A percentile compares a stretch with the other conserved stretches of the same genome.
phyloP scores from a whole-genome alignment of 2,888 invertebrate genomes.

The Tryphoninae sp. region DNA sequence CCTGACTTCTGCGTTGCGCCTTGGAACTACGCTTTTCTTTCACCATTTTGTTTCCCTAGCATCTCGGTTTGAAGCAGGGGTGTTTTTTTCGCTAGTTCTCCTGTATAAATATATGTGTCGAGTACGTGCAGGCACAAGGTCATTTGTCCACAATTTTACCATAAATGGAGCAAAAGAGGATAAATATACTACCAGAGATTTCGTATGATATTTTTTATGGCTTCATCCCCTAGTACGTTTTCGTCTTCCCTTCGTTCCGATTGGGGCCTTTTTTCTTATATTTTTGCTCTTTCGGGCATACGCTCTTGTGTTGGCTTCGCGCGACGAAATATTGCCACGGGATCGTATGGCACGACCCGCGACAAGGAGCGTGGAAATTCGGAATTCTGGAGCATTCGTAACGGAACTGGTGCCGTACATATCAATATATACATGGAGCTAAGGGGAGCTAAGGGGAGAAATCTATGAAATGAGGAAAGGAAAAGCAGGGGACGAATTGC shows the following conservation, averaged over 20 bases:
- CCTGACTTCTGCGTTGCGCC: slow-evolving; percentile 68
- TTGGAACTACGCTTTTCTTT: slow-evolving; percentile 50
- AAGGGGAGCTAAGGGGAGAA: slow-evolving; percentile 35
- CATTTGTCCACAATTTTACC: slow-evolving; percentile 79
- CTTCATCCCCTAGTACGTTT: slow-evolving; percentile 26
- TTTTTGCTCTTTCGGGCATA: slow-evolving; percentile 40
- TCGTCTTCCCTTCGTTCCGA: slow-evolving; percentile 6
- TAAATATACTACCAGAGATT: slow-evolving; percentile 69
- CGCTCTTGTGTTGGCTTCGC: slow-evolving; percentile 26
- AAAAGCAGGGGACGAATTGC: slow-evolving; percentile 28
- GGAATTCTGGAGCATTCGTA: slow-evolving; percentile 70
- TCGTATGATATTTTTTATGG: slow-evolving; percentile 54
- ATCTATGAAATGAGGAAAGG: slow-evolving; percentile 40
- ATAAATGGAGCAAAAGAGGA: slow-evolving; percentile 71
- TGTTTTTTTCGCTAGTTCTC: slow-evolving; percentile 57
- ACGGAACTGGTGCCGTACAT: slow-evolving; percentile 61
- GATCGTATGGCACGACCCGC: slow-evolving; percentile 74
- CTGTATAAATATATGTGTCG: not conserved
- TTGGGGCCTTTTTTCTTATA: slow-evolving; percentile 50
- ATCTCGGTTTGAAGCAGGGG: slow-evolving; percentile 51
- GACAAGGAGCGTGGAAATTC: slow-evolving; percentile 77
- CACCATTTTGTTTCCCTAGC: slow-evolving; percentile 32
- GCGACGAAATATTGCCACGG: slow-evolving; percentile 70
- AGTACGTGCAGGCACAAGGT: slow-evolving; percentile 68
- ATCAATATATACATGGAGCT: slow-evolving; percentile 24